Evolutionary conservation across 2,888 invertebrate genomes (phyloP), one percentile per base, ranked within the genome.

Genomic region (Netelia virgata): DNA sequence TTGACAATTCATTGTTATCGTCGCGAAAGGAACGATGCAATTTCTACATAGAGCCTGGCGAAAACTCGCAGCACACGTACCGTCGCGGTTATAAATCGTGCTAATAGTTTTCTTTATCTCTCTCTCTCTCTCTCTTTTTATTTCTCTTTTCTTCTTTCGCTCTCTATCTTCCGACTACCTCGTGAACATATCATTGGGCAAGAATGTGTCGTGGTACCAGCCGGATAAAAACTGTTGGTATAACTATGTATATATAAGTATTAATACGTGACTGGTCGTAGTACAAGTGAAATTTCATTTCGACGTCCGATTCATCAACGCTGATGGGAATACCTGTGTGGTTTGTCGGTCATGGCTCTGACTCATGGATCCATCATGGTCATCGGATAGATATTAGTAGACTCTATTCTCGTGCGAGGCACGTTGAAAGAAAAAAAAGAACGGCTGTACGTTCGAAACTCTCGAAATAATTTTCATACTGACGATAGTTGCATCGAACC

Each of bases 331-430:
- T 89, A 89, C 85, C 87, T 78, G n/a, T 84, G 57, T 77, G 83
- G 64, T 78, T 88, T 88, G 84, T 88, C 85, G 89, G 85, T 86
- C 88, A 88, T 82, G 87, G 85, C 87, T 89, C 59, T 87, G 89
- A 89, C 84, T 89, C 89, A 88, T 61, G 14, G 57, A 63, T 69
- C 53, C 36, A 16, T 64, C 66, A 72, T 43, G 66, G 82, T 11
- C 75, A 43, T 18, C 61, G 81, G 55, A 66, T 66, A 11, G 11
- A 20, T 72, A 72, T 79, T 20, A 6, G 72, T 43, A 80, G 72
- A 9, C 50, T 53, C 20, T 16, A 53, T 36, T 82, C 70, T 76
- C 82, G 83, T 86, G 80, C 86, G 47, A 63, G 72, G 47, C 41
- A 77, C 81, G 76, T 68, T 74, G 69, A 50, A 77, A 77, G 75